phyloP scores from a whole-genome alignment of 2,797 vertebrate species.

The Limosa lapponica region DNA sequence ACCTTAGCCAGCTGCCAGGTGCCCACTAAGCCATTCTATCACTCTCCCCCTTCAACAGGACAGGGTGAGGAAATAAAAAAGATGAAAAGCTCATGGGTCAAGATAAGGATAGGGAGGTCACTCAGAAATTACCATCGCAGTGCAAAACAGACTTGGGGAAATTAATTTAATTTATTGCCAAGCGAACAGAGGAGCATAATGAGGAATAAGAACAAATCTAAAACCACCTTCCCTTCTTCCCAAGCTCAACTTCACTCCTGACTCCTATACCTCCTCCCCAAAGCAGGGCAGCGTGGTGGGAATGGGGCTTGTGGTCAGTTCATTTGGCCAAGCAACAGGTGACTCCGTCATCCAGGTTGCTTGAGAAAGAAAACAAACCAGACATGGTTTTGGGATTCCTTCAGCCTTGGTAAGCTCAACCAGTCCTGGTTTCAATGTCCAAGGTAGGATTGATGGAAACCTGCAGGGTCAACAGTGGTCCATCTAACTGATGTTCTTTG shows the following conservation, averaged over 20 bases:
- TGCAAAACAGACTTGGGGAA: not conserved
- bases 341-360: not conserved
- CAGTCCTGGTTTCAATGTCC: fast-evolving
- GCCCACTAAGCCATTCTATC: not conserved
- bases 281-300: not conserved
- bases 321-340: not conserved
- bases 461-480: fast-evolving
- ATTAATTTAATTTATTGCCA: not conserved
- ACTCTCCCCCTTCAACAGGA: not conserved
- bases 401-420: not conserved
- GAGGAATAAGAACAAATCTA: not conserved
- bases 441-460: not conserved
- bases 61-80: not conserved
- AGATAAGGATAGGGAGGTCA: not conserved
- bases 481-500: not conserved
- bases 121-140: not conserved
- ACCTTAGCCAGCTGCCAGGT: not conserved
- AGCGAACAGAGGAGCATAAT: not conserved
- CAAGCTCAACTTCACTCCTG: not conserved
- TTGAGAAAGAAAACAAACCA: not conserved
- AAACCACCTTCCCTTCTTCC: not conserved
- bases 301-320: not conserved
- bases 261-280: not conserved
- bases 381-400: not conserved
- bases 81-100: not conserved